Evolutionary conservation across 1,140 invertebrate genomes (phyloP), one percentile per base, ranked within the genome.

Genomic region (Bombus waltoni): DNA sequence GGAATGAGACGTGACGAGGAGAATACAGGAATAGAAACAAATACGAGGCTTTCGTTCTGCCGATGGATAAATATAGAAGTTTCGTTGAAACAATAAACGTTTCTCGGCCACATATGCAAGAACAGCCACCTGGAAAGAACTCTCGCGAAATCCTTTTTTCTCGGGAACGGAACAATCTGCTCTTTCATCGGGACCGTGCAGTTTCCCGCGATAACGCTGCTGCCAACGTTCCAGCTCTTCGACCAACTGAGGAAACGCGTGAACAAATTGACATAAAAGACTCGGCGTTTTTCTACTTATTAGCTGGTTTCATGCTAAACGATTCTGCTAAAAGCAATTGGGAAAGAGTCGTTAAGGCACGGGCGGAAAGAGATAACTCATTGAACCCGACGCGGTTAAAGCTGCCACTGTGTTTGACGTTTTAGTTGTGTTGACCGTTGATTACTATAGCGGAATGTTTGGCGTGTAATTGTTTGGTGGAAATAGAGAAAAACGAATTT

Each of bases 41-140:
- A 90, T 87, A 82, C 47, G 88, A 79, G 32, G 38, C 65, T 65
- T 62, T 66, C 78, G 70, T 76, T 81, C 32, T 53, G 11, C 75
- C n/a, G 76, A 71, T 62, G 89, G 89, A 85, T 90, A 90, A 90
- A 89, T 89, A 90, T 90, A 90, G 89, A 84, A 89, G 78, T 83
- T 79, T 72, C 81, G 81, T 81, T 84, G 85, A 47, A 83, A 77
- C 73, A 77, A 87, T 68, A 83, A 84, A 79, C 85, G 85, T 73
- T 66, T 59, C 72, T 13, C 47, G 65, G 35, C 22, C 25, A 10
- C 44, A n/a, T 8, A 18, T 53, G 53, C 66, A 66, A 80, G 53
- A 62, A 73, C 40, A 42, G 57, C 28, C 77, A 85, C 83, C 83
- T 85, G 83, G 59, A 66, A 81, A 66, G 77, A 59, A 9, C n/a